Evolutionary conservation across 2,888 invertebrate species (phyloP), one percentile per base, ranked within the genome.

Genomic region (Ischnura elegans): DNA sequence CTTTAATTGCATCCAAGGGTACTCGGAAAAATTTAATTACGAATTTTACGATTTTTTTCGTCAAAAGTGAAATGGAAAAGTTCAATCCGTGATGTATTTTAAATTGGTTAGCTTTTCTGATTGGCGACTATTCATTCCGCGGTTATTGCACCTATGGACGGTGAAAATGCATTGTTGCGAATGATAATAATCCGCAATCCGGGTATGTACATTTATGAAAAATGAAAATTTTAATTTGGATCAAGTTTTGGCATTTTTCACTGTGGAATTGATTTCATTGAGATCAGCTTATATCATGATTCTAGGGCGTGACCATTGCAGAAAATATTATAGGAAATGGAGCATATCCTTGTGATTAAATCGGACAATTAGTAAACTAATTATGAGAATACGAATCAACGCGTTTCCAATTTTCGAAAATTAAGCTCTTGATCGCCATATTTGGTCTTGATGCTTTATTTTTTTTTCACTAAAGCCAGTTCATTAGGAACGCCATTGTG

Each of bases 301-400:
- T 76, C 13, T 36, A 36, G 36, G 36, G 13, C 76, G 76, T 36
- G 13, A 36, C 76, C 76, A 76, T 13, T 76, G 76, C n/a, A 19
- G 76, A 66, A 10, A 36, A 36, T 36, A 76, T 76, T 76, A 76
- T 76, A 13, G 76, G 29, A 13, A 76, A 36, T 76, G 76, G 29
- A 76, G 29, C 29, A 76, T 10, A 76, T 36, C 76, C 76, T 36
- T 36, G 76, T 36, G 76, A 76, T 76, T 76, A 76, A 76, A 76
- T 76, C 76, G 36, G 76, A 36, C 76, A 76, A 76, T 76, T 76
- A 36, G 36, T 76, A 36, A 76, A 76, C 36, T 76, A 76, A 76
- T 76, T 76, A 36, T 36, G 76, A 76, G 36, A 76, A 36, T 76
- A 10, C 76, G 36, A 76, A 36, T 76, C 76, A 76, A 36, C 76